A percentile compares a stretch with the other conserved stretches of the same genome.
phyloP scores from a whole-genome alignment of 2,888 invertebrate species.

The Ornithoptera priamus region DNA sequence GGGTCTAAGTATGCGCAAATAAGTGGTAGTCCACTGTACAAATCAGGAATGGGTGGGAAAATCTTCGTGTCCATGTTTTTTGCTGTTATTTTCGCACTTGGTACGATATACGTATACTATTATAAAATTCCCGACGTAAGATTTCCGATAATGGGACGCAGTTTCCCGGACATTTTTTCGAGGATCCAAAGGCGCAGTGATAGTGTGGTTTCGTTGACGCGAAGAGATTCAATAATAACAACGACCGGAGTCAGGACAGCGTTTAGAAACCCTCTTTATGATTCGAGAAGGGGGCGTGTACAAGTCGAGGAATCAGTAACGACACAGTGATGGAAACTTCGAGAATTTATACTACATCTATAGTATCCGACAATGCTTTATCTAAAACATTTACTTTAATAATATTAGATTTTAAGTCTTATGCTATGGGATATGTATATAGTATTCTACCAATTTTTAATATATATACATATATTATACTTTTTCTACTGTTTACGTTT shows the following conservation, averaged over 20 bases:
- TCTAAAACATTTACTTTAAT: no score
- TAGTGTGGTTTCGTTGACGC: constrained; percentile 64
- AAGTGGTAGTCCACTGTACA: constrained; percentile 59
- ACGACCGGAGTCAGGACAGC: constrained; percentile 48
- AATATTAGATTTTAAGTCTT: no score
- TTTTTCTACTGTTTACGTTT: no score
- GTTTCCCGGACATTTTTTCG: constrained; percentile 45
- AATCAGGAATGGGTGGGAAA: constrained; percentile 53
- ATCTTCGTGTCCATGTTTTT: constrained; percentile 64
- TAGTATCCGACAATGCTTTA: no score
- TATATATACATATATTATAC: no score
- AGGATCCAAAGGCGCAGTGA: constrained; percentile 63
- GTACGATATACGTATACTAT: constrained; percentile 58
- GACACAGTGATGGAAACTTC: constrained; percentile 3
- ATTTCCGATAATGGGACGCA: constrained; percentile 41
- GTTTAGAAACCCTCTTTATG: constrained; percentile 69
- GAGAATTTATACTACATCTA: no score
- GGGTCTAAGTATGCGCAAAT: constrained; percentile 45
- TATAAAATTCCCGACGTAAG: constrained; percentile 49
- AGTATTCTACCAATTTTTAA: no score
- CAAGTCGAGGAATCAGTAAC: constrained; percentile 49
- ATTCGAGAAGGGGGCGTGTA: constrained; percentile 64
- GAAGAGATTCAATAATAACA: constrained; percentile 55
- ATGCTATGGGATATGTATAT: no score
- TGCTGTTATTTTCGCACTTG: constrained; percentile 49